Percentiles rank a stretch among this genome's conserved stretches.
These are phyloP conservation scores for Acrocephalus kingi DNA, from an alignment of 2,113 vertebrate genomes.

Conservation along the genomic window DNA sequence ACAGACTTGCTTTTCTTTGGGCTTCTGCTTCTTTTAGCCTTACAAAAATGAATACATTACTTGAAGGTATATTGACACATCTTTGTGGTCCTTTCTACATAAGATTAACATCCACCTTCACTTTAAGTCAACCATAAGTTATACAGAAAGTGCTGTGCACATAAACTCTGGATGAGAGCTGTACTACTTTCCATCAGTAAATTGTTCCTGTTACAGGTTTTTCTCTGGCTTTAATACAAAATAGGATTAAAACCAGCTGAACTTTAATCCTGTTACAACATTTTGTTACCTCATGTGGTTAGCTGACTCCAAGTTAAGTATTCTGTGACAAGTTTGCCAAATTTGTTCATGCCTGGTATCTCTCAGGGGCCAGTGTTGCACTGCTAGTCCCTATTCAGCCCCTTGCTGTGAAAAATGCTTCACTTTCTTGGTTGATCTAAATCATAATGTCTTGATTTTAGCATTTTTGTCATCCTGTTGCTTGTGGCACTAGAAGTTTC, in stretches of 20 bases:
- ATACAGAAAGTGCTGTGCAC: background rate
- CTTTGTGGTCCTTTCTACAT: background rate
- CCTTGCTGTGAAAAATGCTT: background rate
- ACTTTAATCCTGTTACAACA: background rate
- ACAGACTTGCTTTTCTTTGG: background rate
- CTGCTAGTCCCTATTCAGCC: background rate
- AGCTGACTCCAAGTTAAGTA: background rate
- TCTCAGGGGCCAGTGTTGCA: rapidly evolving
- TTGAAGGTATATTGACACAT: background rate
- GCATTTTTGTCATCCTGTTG: rapidly evolving
- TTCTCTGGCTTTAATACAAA: background rate
- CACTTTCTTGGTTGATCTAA: background rate
- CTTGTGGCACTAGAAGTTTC: background rate
- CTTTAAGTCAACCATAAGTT: background rate
- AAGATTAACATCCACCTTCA: background rate
- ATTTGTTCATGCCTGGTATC: rapidly evolving
- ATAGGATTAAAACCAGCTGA: background rate
- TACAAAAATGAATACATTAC: background rate
- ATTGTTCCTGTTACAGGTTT: background rate
- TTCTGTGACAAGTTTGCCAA: background rate
- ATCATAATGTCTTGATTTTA: background rate
- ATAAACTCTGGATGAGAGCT: background rate
- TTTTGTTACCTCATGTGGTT: background rate
- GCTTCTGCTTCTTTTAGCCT: background rate
- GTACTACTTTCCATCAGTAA: background rate